phyloP scores from a whole-genome alignment of 2,113 vertebrate genomes.

The Sarotherodon lohbergeri region DNA sequence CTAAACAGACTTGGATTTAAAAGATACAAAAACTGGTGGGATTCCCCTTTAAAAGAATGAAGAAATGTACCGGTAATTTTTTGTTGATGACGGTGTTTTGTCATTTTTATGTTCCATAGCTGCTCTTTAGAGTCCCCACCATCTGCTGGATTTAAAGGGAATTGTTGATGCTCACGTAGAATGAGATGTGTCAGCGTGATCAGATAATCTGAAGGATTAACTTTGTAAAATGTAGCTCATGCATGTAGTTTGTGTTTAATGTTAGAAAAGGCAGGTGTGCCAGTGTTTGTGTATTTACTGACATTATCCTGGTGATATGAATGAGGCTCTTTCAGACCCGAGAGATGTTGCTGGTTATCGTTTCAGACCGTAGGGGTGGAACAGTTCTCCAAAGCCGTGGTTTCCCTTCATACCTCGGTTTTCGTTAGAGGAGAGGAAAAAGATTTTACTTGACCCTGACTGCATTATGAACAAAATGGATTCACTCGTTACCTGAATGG shows the following conservation, averaged over 20 bases:
- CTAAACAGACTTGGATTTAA: background rate
- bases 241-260: constrained; percentile 64
- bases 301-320: constrained; percentile 54
- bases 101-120: background rate
- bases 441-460: background rate
- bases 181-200: background rate
- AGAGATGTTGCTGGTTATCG: background rate
- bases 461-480: background rate
- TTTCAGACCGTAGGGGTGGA: background rate
- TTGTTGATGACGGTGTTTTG: background rate
- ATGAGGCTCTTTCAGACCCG: background rate
- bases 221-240: constrained; percentile 50
- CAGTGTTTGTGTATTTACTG: constrained; percentile 32
- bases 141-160: background rate
- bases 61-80: background rate
- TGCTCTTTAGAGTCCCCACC: background rate
- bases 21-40: background rate
- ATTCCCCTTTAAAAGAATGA: background rate
- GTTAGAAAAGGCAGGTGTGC: constrained; percentile 42
- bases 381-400: background rate
- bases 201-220: constrained; percentile 2
- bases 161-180: background rate
- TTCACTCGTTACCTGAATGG: background rate
- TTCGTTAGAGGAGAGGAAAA: background rate
- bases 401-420: background rate